phyloP scores from a whole-genome alignment of 2,797 vertebrate species.

The Ciconia nigra region DNA sequence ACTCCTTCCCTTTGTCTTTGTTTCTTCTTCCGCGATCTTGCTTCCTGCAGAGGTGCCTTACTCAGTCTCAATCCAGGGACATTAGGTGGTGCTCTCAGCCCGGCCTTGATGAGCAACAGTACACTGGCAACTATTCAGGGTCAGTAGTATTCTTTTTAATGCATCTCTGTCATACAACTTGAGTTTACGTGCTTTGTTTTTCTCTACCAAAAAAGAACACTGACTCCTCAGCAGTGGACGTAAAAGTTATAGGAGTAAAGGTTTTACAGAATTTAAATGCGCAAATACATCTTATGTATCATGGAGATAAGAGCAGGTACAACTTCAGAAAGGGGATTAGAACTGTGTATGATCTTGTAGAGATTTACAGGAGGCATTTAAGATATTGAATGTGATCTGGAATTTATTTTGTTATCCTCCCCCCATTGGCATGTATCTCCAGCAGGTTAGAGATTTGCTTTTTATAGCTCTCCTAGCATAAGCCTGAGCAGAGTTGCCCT shows the following conservation, averaged over 20 bases:
- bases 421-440: not conserved
- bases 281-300: not conserved
- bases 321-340: not conserved
- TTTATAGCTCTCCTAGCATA: not conserved
- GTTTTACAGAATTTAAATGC: not conserved
- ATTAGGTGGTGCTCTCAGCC: conserved; percentile 89
- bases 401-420: not conserved
- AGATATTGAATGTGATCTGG: not conserved
- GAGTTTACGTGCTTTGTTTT: not conserved
- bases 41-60: conserved; percentile 88
- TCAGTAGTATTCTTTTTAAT: conserved; percentile 68
- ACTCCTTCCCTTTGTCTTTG: not conserved
- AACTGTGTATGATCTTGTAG: not conserved
- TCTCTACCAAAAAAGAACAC: not conserved
- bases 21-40: not conserved
- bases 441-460: not conserved
- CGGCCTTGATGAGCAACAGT: conserved; percentile 97
- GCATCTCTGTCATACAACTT: not conserved
- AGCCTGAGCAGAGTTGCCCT: not conserved
- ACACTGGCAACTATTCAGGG: conserved; percentile 99
- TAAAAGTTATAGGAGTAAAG: not conserved
- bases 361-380: not conserved
- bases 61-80: conserved; percentile 92
- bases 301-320: not conserved
- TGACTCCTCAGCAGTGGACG: not conserved